Evolutionary conservation across 2,797 vertebrate species (phyloP).

Genomic region (Prionace glauca): DNA sequence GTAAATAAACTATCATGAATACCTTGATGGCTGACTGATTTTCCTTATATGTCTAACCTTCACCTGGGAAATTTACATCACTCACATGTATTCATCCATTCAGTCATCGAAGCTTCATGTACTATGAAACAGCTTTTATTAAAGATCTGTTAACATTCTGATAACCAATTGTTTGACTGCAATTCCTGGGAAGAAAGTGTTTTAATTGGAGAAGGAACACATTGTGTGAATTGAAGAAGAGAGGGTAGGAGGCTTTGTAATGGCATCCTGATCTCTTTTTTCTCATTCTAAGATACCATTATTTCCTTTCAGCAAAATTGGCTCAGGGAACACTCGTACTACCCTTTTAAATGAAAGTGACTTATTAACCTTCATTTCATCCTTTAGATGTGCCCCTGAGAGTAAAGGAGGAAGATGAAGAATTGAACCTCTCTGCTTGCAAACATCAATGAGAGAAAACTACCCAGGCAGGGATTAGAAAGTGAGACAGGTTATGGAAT

Average conservation of each 20-base stretch:
- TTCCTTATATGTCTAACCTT: not conserved
- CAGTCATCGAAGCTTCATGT: not conserved
- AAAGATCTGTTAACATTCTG: not conserved
- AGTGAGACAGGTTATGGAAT: not conserved
- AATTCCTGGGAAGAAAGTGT: not conserved
- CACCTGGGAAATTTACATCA: not conserved
- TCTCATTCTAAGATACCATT: not conserved
- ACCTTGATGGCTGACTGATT: not conserved
- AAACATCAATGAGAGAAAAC: not conserved
- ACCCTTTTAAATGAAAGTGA: not conserved
- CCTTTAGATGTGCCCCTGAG: not conserved
- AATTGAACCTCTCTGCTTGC: not conserved
- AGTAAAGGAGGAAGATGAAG: not conserved
- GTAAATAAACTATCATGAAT: not conserved
- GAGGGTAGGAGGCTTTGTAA: not conserved
- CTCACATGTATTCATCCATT: not conserved
- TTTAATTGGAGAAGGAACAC: not conserved
- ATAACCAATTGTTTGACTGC: not conserved
- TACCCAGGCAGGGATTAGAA: not conserved
- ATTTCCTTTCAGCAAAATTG: not conserved
- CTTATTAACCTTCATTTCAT: not conserved
- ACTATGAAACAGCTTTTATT: not conserved
- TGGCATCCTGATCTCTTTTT: not conserved
- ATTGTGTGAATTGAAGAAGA: not conserved
- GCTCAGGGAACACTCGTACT: not conserved